phyloP scores from a whole-genome alignment of 2,888 invertebrate species.

The Lysandra bellargus region DNA sequence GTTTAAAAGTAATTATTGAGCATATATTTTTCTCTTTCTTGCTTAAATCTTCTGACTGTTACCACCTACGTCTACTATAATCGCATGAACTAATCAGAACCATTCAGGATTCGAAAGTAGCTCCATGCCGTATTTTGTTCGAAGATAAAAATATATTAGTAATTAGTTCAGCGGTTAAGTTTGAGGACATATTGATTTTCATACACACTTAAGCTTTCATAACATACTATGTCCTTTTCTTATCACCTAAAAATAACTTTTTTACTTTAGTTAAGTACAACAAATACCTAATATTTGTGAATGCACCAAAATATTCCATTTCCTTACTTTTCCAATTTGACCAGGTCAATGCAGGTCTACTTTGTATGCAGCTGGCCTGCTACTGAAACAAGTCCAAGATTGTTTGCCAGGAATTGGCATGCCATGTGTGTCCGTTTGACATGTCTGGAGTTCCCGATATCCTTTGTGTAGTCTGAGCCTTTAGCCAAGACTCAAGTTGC shows the following conservation, averaged over 20 bases:
- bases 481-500: background rate
- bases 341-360: background rate
- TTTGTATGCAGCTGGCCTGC: constrained; percentile 9
- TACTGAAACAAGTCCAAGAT: constrained; percentile 21
- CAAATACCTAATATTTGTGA: background rate
- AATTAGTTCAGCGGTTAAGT: no score
- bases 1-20: no score
- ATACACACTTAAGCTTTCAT: no score
- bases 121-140: no score
- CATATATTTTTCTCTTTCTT: background rate
- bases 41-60: no score
- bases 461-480: background rate
- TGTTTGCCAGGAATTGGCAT: constrained; percentile 10
- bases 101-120: no score
- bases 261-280: background rate
- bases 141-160: no score
- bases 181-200: no score
- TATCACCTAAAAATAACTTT: background rate
- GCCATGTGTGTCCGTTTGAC: constrained; percentile 14
- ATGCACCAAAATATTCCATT: background rate
- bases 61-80: no score
- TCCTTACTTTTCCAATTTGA: background rate
- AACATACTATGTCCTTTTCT: background rate
- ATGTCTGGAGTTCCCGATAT: constrained; percentile 7
- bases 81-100: no score